Evolutionary conservation across 2,888 invertebrate species (phyloP), one percentile per base, ranked within the genome.

Genomic region (Eupithecia subfuscata): DNA sequence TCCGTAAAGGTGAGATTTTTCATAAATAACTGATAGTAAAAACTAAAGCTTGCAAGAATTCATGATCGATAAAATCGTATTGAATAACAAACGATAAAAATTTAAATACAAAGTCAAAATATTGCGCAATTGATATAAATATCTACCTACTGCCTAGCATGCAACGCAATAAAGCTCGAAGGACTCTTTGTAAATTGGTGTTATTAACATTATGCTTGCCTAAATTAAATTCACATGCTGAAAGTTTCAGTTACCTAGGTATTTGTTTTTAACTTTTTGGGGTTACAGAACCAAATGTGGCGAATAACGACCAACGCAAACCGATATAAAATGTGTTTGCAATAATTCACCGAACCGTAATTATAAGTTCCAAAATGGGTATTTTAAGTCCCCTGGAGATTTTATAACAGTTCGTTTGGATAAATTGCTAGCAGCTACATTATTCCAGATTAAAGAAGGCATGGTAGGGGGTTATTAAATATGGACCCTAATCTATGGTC

Each of bases 251-350:
- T 43, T 67, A 18, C 14, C n/a, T n/a, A n/a, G n/a, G n/a, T 40
- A 40, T 14, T 67, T 67, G n/a, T 37, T 40, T 45, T n/a, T 22
- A 40, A 67, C 0, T 63, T 60, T 48, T 63, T 68, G 40, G 37
- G 70, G 70, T 70, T 67, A 60, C 67, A 71, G 70, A 60, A 71
- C 71, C 37, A 68, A 71, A 65, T 65, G 74, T 65, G 65, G 30
- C 70, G 6, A 52, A 74, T 12, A 48, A 75, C 18, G 67, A 68
- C 68, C 40, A 30, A 63, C 69, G 52, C 52, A 70, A 73, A 67
- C 67, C 37, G 70, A 75, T 8, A 56, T 16, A n/a, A 7, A 63
- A 52, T 37, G 45, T 76, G 73, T n/a, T 63, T 40, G n/a, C 30
- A 68, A 73, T 73, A 73, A 73, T 70, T 67, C 52, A 67, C 43